A percentile compares a stretch with the other conserved stretches of the same genome.
Conservation (phyloP, 2,888 invertebrate species). For the Leucozona laternaria region DNA sequence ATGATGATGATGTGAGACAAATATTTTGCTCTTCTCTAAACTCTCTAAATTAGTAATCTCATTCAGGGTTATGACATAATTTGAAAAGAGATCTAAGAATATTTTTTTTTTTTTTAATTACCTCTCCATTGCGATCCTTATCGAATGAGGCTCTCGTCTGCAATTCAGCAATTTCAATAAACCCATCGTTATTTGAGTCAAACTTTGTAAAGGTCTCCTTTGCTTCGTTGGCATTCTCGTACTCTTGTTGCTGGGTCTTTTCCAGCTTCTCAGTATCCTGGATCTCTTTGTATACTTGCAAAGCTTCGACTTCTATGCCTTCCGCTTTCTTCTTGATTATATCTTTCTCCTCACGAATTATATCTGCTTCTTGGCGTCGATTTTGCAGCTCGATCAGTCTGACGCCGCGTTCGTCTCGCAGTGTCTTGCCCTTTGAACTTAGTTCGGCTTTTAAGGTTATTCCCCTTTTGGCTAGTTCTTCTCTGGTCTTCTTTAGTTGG, state of each 20-base stretch:
- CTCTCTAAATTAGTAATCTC: too few relatives aligned
- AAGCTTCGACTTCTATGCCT: constrained; percentile 89
- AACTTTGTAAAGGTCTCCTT: constrained; percentile 89
- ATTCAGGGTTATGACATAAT: too few relatives aligned
- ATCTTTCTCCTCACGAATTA: constrained; percentile 91
- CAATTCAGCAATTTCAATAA: constrained; percentile 88
- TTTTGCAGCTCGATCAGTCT: constrained; percentile 89
- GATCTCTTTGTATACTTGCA: constrained; percentile 90
- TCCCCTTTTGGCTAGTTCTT: constrained; percentile 91
- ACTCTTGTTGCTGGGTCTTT: constrained; percentile 86
- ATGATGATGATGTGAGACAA: too few relatives aligned
- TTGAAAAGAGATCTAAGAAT: too few relatives aligned
- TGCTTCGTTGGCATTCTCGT: constrained; percentile 87
- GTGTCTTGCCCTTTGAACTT: constrained; percentile 89
- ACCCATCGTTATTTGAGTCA: constrained; percentile 92
- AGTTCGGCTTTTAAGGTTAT: constrained; percentile 90
- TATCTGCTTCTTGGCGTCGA: constrained; percentile 91
- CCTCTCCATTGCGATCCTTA: constrained; percentile 93
- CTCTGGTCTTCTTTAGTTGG: constrained; percentile 88
- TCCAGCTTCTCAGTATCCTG: constrained; percentile 87
- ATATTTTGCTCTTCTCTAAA: too few relatives aligned
- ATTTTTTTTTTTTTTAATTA: constrained; percentile 80
- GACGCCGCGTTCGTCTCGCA: constrained; percentile 89
- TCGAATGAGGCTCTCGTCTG: constrained; percentile 92
- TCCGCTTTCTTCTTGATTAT: constrained; percentile 89